A percentile compares a stretch with the other conserved stretches of the same genome.
These are phyloP conservation scores for Kobus ellipsiprymnus DNA, from an alignment of 2,113 vertebrate genomes.

Conservation along the genomic window DNA sequence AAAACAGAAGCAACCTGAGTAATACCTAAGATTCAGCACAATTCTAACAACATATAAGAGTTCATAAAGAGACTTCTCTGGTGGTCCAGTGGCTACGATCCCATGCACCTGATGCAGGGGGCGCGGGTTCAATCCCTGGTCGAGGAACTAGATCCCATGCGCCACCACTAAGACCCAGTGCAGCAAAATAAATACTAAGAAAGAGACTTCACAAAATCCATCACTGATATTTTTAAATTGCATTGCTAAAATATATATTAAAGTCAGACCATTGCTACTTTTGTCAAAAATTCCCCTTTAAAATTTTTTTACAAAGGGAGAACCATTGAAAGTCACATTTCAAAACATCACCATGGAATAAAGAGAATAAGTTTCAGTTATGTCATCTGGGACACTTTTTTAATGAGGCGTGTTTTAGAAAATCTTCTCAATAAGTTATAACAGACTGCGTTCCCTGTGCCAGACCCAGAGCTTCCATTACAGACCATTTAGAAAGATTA, in stretches of 20 bases:
- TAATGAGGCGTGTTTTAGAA: not conserved
- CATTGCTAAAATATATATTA: not conserved
- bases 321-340: conserved; percentile 1
- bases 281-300: not conserved
- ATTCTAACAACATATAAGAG: not conserved
- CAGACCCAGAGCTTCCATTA: not conserved
- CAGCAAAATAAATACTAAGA: not conserved
- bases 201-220: not conserved
- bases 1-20: not conserved
- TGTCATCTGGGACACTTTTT: not conserved
- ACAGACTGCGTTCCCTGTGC: not conserved
- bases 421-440: conserved; percentile 25
- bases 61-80: not conserved
- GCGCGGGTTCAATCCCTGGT: not conserved
- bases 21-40: not conserved
- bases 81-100: not conserved
- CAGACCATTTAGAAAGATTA: conserved; percentile 47
- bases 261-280: not conserved
- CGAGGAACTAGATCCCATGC: not conserved
- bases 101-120: not conserved
- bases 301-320: not conserved
- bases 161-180: not conserved
- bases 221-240: not conserved
- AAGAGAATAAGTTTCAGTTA: not conserved
- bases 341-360: not conserved